A percentile compares a stretch with the other conserved stretches of the same genome.
These are phyloP conservation scores for Colletes collaris DNA, from an alignment of 2,888 invertebrate genomes.

Conservation along the genomic window DNA sequence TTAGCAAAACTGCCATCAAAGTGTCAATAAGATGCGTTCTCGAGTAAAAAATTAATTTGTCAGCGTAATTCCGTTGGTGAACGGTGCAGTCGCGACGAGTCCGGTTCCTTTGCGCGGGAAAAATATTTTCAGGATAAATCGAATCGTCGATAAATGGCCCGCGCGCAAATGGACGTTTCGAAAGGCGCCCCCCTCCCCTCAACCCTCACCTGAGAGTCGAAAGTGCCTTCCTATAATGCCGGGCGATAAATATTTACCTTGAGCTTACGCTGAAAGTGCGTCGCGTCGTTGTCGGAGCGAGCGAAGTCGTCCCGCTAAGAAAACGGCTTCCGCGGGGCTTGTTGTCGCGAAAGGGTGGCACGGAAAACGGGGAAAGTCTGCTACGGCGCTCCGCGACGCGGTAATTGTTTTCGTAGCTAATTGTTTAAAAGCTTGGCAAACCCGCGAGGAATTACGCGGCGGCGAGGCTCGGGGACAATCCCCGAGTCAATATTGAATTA, in stretches of 20 bases:
- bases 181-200: neutral
- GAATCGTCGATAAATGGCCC: conserved; percentile 42
- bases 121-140: conserved; percentile 52
- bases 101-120: neutral
- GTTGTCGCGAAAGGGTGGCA: conserved; percentile 49
- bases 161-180: conserved; percentile 20
- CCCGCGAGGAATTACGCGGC: conserved; percentile 70
- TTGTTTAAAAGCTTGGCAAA: conserved; percentile 79
- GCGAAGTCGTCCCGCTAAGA: conserved; percentile 63
- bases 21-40: too few species aligned
- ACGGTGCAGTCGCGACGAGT: neutral
- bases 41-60: neutral
- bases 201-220: conserved; percentile 28
- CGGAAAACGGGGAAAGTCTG: conserved; percentile 48
- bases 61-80: neutral
- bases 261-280: conserved; percentile 69
- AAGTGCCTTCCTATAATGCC: conserved; percentile 69
- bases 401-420: conserved; percentile 77
- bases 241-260: conserved; percentile 74
- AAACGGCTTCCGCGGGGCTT: conserved; percentile 47
- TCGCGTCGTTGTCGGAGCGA: conserved; percentile 47
- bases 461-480: conserved; percentile 72
- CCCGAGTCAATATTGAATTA: conserved; percentile 81
- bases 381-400: conserved; percentile 46
- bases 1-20: too few species aligned